A percentile compares a stretch with the other conserved stretches of the same genome.
phyloP scores from a whole-genome alignment of 2,888 invertebrate genomes.

The Euproctis similis region DNA sequence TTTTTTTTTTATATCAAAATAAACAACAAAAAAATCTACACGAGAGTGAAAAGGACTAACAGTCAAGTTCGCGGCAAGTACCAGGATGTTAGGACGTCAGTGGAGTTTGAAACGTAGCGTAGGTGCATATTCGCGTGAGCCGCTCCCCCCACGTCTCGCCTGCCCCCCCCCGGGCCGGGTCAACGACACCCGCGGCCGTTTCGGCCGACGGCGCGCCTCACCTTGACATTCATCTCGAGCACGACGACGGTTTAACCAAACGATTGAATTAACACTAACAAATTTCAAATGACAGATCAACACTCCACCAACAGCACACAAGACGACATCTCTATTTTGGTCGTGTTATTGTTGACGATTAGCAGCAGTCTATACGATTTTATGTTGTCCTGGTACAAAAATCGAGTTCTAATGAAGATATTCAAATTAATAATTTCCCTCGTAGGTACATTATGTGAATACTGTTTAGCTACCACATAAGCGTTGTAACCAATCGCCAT shows the following conservation, averaged over 20 bases:
- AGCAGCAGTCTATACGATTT: constrained; percentile 25
- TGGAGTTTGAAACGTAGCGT: constrained; percentile 61
- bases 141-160: constrained; percentile 47
- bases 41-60: constrained; percentile 35
- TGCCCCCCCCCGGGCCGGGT: constrained; percentile 43
- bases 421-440: constrained; percentile 20
- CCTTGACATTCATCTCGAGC: constrained; percentile 75
- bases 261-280: constrained; percentile 60
- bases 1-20: too few species aligned
- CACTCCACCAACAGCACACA: constrained; percentile 26
- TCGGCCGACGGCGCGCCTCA: constrained; percentile 72
- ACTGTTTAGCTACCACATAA: constrained; percentile 10
- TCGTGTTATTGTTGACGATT: constrained; percentile 26
- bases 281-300: constrained; percentile 37
- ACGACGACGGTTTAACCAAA: constrained; percentile 62
- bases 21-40: constrained; percentile 11
- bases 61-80: constrained; percentile 43
- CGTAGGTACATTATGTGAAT: constrained; percentile 10
- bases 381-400: constrained; percentile 36
- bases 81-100: constrained; percentile 55
- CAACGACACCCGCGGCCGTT: constrained; percentile 68
- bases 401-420: constrained; percentile 31
- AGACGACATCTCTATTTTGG: constrained; percentile 30
- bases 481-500: constrained; percentile 10
- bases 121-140: constrained; percentile 69